Evolutionary conservation across 37 sponge, comb jelly and placozoan genomes (phyloP).

Genomic region (Oopsacas minuta): DNA sequence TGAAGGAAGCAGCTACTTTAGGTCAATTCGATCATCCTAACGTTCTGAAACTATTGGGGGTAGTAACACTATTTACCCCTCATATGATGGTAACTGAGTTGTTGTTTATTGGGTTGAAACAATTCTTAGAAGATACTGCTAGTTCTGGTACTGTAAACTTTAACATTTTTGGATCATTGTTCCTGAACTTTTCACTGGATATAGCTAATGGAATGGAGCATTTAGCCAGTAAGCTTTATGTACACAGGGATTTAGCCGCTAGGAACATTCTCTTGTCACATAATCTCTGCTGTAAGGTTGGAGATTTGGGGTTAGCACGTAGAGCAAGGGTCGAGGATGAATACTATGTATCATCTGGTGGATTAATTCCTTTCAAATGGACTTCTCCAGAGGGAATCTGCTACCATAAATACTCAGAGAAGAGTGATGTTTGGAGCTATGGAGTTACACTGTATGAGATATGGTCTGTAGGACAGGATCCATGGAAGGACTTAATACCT

Average conservation of each 20-base stretch:
- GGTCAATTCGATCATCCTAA: background rate
- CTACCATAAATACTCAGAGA: slow-evolving; percentile 26
- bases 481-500: background rate
- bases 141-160: background rate
- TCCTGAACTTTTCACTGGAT: slow-evolving; percentile 21
- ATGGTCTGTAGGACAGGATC: slow-evolving; percentile 6
- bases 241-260: slow-evolving; percentile 22
- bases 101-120: background rate
- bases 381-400: slow-evolving; percentile 24
- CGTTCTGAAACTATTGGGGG: background rate
- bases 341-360: slow-evolving; percentile 24
- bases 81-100: slow-evolving; percentile 9
- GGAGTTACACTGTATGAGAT: slow-evolving; percentile 27
- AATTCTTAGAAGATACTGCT: background rate
- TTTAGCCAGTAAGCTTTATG: slow-evolving; percentile 18
- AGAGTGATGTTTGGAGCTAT: slow-evolving; percentile 34
- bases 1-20: slow-evolving; percentile 10
- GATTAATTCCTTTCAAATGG: slow-evolving; percentile 21
- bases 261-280: slow-evolving; percentile 21
- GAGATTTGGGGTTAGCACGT: slow-evolving; percentile 24
- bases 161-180: background rate
- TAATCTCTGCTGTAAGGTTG: slow-evolving; percentile 2
- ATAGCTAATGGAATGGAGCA: slow-evolving; percentile 24
- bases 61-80: background rate
- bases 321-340: slow-evolving; percentile 9